phyloP scores from a whole-genome alignment of 2,888 invertebrate genomes.

The Sarcophaga caerulescens region DNA sequence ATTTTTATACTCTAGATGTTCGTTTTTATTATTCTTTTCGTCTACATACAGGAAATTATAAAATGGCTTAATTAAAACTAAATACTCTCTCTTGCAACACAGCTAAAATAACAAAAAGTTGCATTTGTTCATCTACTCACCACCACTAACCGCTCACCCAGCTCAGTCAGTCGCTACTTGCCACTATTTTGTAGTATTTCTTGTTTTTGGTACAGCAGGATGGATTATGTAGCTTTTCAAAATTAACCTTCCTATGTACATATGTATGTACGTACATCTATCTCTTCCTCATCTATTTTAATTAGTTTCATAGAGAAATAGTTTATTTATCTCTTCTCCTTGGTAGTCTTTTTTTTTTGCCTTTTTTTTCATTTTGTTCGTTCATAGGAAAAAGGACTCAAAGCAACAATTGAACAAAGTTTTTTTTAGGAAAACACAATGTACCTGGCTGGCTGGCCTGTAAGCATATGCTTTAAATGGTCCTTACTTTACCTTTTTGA shows the following conservation, averaged over 20 bases:
- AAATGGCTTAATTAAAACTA: constrained; percentile 44
- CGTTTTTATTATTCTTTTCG: background rate
- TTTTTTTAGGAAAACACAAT: too few species aligned
- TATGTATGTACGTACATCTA: too few species aligned
- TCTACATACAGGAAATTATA: constrained; percentile 17
- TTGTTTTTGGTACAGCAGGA: background rate
- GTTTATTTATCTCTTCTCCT: background rate
- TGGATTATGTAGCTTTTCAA: background rate
- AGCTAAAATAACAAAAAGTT: background rate
- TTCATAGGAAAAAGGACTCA: too few species aligned
- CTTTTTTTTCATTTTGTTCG: too few species aligned
- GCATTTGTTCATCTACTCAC: background rate
- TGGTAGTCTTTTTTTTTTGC: too few species aligned
- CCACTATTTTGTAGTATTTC: background rate
- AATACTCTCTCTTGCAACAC: constrained; percentile 19
- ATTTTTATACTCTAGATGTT: background rate
- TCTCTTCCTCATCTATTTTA: constrained; percentile 35
- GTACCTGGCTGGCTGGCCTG: too few species aligned
- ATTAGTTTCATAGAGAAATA: constrained; percentile 33
- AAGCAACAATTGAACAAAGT: too few species aligned
- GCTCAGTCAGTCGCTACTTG: background rate
- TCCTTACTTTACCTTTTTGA: too few species aligned
- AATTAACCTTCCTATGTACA: background rate
- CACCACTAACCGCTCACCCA: too few species aligned
- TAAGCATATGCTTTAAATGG: too few species aligned